phyloP scores from a whole-genome alignment of 2,113 vertebrate genomes.

The Chinchilla lanigera region DNA sequence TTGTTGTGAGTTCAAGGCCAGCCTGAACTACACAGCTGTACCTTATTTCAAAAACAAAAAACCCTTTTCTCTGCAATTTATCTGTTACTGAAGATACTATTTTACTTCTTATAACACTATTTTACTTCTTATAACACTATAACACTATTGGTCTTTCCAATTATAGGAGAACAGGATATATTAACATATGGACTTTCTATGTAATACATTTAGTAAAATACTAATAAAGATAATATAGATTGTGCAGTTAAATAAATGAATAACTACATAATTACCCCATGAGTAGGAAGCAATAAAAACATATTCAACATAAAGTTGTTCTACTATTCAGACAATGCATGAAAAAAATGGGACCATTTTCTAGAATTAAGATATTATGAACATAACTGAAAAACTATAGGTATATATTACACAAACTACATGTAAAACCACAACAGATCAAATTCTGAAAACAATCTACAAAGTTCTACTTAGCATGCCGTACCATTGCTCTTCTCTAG shows the following conservation, averaged over 20 bases:
- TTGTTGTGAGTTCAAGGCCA: background rate
- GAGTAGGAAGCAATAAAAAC: constrained; percentile 53
- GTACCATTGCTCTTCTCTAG: constrained; percentile 96
- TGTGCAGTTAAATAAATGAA: background rate
- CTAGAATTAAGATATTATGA: background rate
- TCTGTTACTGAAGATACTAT: background rate
- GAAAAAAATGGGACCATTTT: constrained; percentile 41
- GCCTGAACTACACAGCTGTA: too few species aligned
- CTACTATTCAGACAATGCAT: constrained; percentile 36
- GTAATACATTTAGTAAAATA: background rate
- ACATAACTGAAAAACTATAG: constrained; percentile 27
- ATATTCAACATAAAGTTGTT: constrained; percentile 24
- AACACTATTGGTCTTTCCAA: constrained; percentile 35
- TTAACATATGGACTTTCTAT: background rate
- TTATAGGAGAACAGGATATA: background rate
- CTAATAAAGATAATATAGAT: background rate
- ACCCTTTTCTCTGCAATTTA: background rate
- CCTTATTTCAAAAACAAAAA: background rate
- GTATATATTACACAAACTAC: background rate
- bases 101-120: background rate
- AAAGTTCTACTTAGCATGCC: constrained; percentile 74
- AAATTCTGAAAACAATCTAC: background rate
- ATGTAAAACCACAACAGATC: background rate
- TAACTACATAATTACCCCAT: background rate
- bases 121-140: constrained; percentile 30